Conservation (phyloP, 2,888 invertebrate genomes). For the Platerodrilus igneus region DNA sequence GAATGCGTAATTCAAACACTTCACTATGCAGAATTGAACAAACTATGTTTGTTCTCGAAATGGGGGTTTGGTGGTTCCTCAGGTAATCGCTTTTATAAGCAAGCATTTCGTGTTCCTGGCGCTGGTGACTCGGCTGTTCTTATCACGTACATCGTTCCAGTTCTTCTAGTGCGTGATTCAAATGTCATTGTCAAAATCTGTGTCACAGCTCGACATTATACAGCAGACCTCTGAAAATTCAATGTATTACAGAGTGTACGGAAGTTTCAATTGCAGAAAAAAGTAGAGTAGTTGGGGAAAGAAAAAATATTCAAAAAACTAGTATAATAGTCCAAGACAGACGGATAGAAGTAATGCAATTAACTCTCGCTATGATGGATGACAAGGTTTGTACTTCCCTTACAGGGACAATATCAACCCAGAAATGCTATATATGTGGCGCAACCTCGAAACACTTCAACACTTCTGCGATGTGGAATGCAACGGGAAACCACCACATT, state of each 20-base stretch:
- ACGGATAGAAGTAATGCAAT: too few species aligned
- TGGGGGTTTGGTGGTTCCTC: slow-evolving; percentile 25
- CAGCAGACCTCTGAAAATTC: slow-evolving; percentile 34
- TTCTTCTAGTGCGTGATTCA: slow-evolving; percentile 27
- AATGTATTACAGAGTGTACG: too few species aligned
- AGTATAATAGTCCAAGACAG: too few species aligned
- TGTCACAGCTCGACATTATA: slow-evolving; percentile 31
- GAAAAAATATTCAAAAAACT: too few species aligned
- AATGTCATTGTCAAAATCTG: slow-evolving; percentile 35
- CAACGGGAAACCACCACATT: too few species aligned
- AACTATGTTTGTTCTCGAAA: slow-evolving; percentile 14
- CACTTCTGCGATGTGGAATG: too few species aligned
- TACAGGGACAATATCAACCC: slow-evolving; percentile 17
- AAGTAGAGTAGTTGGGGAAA: too few species aligned
- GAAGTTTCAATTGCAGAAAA: slow-evolving; percentile 23
- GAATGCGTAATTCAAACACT: slow-evolving; percentile 5
- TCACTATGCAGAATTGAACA: slow-evolving; percentile 9
- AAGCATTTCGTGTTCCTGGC: slow-evolving; percentile 26
- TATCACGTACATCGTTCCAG: slow-evolving; percentile 33
- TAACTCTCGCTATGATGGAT: slow-evolving; percentile 30
- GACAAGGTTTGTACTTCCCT: slow-evolving; percentile 29
- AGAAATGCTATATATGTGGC: slow-evolving; percentile 22
- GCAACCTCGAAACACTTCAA: slow-evolving; percentile 29
- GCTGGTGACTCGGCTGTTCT: slow-evolving; percentile 32
- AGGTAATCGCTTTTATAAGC: slow-evolving; percentile 30